Percentiles rank a stretch among this genome's conserved stretches.
Conservation (phyloP, 2,113 vertebrate genomes). For the Martes martes region DNA sequence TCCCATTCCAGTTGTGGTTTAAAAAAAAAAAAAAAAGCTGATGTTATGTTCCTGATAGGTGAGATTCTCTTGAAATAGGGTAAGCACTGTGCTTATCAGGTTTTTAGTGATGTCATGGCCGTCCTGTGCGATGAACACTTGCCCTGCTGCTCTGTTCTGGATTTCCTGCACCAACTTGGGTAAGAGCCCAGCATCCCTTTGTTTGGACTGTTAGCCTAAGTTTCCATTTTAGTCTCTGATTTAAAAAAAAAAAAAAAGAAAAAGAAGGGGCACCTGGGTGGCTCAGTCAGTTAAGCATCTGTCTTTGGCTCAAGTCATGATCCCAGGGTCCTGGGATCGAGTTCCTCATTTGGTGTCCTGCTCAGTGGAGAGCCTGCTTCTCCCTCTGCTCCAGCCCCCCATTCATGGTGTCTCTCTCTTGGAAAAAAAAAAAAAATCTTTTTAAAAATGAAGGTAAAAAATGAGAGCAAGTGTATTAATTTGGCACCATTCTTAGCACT, state of each 20-base stretch:
- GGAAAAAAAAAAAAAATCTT: background rate
- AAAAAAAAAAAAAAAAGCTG: background rate
- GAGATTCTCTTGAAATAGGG: background rate
- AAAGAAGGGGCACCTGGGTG: background rate
- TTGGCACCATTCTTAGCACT: background rate
- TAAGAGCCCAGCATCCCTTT: background rate
- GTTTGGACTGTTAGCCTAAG: background rate
- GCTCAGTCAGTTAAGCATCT: background rate
- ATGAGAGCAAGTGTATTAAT: background rate
- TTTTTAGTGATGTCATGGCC: background rate
- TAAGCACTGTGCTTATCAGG: background rate
- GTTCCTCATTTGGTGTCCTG: background rate
- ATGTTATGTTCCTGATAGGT: background rate
- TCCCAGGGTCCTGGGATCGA: background rate
- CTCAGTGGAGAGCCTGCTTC: background rate
- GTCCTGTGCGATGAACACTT: background rate
- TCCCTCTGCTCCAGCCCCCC: background rate
- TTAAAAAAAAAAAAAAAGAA: background rate
- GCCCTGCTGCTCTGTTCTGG: background rate
- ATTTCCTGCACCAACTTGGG: background rate
- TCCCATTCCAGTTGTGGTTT: background rate
- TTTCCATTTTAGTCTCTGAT: conserved; percentile 22
- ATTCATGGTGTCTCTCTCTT: background rate
- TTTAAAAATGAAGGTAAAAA: background rate
- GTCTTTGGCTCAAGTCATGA: background rate